phyloP scores from a whole-genome alignment of 2,888 invertebrate genomes.

The Athalia rosae region DNA sequence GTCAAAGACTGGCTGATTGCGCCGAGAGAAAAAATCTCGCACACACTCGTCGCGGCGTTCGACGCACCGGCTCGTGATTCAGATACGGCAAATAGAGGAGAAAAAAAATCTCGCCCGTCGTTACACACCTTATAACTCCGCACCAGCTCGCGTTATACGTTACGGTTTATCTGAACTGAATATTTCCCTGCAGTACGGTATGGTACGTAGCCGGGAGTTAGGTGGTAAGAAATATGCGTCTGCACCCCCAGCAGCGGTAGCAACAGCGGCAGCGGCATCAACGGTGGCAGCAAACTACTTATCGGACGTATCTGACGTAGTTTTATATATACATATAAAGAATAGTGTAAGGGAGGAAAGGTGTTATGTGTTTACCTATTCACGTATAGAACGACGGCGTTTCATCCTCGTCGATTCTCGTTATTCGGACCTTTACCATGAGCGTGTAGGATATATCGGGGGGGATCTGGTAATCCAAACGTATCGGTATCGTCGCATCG shows the following conservation, averaged over 20 bases:
- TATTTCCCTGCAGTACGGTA: background rate
- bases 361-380: background rate
- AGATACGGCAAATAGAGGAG: too few relatives aligned
- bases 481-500: conserved; percentile 23
- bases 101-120: too few relatives aligned
- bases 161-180: background rate
- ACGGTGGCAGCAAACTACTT: background rate
- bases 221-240: conserved; percentile 5
- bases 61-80: too few relatives aligned
- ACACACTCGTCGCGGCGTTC: too few relatives aligned
- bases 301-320: conserved; percentile 15
- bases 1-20: too few relatives aligned
- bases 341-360: background rate
- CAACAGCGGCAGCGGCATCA: background rate
- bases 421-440: background rate
- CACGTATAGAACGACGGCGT: background rate
- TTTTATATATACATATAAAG: background rate
- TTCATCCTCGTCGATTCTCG: conserved; percentile 2
- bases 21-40: too few relatives aligned
- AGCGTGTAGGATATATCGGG: background rate
- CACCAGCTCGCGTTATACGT: background rate
- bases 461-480: conserved; percentile 32
- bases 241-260: too few relatives aligned
- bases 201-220: background rate
- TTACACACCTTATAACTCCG: too few relatives aligned